Conservation (phyloP, 2,888 invertebrate species). For the Drosophila lutescens region DNA sequence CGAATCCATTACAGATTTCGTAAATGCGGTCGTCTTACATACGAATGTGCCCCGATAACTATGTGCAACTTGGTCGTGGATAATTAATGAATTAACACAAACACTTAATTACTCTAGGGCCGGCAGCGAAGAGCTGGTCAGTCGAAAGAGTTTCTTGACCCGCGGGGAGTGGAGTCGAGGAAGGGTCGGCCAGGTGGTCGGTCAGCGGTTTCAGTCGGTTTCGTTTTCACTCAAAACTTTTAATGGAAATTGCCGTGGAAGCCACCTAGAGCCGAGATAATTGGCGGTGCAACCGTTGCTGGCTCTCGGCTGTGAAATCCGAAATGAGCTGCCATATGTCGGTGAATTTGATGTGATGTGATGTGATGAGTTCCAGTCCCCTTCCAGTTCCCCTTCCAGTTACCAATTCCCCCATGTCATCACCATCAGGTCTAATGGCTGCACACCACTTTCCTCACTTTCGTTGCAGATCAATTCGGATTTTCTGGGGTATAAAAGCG, state of each 20-base stretch:
- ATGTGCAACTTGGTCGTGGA: slow-evolving; percentile 35
- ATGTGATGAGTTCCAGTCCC: slow-evolving; percentile 40
- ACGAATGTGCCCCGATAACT: slow-evolving; percentile 3
- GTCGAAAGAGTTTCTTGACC: slow-evolving; percentile 61
- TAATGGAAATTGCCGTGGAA: slow-evolving; percentile 54
- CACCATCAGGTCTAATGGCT: slow-evolving; percentile 60
- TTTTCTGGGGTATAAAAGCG: slow-evolving; percentile 61
- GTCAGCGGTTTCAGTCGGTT: slow-evolving; percentile 22
- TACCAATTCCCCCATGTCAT: slow-evolving; percentile 38
- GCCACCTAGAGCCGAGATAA: slow-evolving; percentile 59
- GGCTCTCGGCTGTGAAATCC: slow-evolving; percentile 52
- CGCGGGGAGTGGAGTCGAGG: slow-evolving; percentile 42
- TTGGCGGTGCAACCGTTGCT: slow-evolving; percentile 70
- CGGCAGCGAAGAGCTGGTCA: slow-evolving; percentile 12
- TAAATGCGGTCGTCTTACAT: slow-evolving; percentile 12
- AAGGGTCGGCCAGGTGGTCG: slow-evolving; percentile 6
- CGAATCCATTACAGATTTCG: slow-evolving; percentile 40
- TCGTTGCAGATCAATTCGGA: slow-evolving; percentile 47
- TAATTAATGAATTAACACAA: slow-evolving; percentile 81
- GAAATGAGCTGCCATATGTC: slow-evolving; percentile 16
- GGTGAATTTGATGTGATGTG: slow-evolving; percentile 13
- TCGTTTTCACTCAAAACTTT: slow-evolving; percentile 42
- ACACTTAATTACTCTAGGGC: slow-evolving; percentile 73
- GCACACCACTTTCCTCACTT: slow-evolving; percentile 57
- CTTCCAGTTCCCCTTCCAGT: no score